Conservation (phyloP, 2,888 invertebrate species). For the Sericinus montela region DNA sequence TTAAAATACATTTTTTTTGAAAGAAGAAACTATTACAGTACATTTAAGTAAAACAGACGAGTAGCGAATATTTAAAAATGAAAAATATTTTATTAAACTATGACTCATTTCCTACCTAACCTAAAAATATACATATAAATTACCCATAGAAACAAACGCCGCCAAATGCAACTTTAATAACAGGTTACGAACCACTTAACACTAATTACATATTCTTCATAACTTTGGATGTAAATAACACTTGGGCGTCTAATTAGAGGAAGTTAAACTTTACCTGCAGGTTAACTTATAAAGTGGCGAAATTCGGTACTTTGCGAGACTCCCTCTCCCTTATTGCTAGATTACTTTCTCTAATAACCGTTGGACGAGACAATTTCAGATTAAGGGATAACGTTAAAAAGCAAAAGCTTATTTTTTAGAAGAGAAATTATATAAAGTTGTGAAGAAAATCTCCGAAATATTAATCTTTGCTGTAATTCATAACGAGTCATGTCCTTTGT, state of each 20-base stretch:
- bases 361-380: constrained; percentile 15
- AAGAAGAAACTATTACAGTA: too few relatives aligned
- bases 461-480: constrained; percentile 9
- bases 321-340: not conserved
- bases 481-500: constrained; percentile 3
- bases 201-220: constrained; percentile 11
- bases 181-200: constrained; percentile 6
- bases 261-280: constrained; percentile 10
- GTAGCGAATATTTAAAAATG: too few relatives aligned
- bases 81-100: too few relatives aligned
- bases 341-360: constrained; percentile 18
- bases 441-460: not conserved
- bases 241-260: constrained; percentile 12
- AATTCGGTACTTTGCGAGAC: constrained; percentile 7
- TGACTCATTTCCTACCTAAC: too few relatives aligned
- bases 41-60: too few relatives aligned
- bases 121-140: too few relatives aligned
- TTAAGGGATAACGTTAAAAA: constrained; percentile 17
- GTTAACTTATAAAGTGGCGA: constrained; percentile 12
- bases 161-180: not conserved
- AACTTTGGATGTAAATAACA: constrained; percentile 13
- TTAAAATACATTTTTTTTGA: too few relatives aligned
- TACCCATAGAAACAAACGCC: too few relatives aligned
- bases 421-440: constrained; percentile 11
- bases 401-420: constrained; percentile 10